Evolutionary conservation across 2,888 invertebrate species (phyloP).

Genomic region (Cetonia aurata): DNA sequence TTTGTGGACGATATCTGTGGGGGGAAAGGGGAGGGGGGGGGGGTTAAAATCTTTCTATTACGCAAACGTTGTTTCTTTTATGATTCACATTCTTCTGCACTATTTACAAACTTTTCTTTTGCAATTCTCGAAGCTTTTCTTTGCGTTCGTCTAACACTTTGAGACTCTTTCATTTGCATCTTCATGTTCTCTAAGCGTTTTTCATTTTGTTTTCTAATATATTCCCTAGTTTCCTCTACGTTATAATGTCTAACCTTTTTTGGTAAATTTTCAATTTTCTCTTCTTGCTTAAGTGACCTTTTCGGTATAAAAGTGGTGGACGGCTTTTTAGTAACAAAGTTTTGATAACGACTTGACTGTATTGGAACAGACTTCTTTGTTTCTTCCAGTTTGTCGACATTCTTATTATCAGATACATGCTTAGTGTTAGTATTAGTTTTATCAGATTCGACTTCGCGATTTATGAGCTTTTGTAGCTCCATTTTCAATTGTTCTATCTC

Average conservation of each 20-base stretch:
- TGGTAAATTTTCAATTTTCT: constrained; percentile 45
- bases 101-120: constrained; percentile 65
- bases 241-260: constrained; percentile 64
- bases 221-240: constrained; percentile 69
- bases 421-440: constrained; percentile 27
- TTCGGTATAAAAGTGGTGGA: constrained; percentile 13
- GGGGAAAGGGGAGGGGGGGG: too few species aligned
- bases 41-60: too few species aligned
- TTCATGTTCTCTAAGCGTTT: constrained; percentile 65
- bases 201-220: constrained; percentile 70
- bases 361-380: constrained; percentile 3
- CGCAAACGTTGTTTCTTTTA: constrained; percentile 55
- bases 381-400: constrained; percentile 15
- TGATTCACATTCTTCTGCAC: constrained; percentile 64
- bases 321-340: constrained; percentile 17
- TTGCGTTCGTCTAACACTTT: constrained; percentile 44
- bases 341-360: constrained; percentile 2
- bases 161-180: constrained; percentile 58
- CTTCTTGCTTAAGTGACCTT: constrained; percentile 7
- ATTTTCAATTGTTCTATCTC: constrained; percentile 62
- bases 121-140: constrained; percentile 65
- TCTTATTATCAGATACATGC: constrained; percentile 27
- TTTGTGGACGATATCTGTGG: too few species aligned
- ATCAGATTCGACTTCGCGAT: constrained; percentile 53
- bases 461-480: constrained; percentile 61